These are phyloP conservation scores for Ichneumoninae sp. DNA, from an alignment of 2,888 invertebrate species.

Conservation along the genomic window DNA sequence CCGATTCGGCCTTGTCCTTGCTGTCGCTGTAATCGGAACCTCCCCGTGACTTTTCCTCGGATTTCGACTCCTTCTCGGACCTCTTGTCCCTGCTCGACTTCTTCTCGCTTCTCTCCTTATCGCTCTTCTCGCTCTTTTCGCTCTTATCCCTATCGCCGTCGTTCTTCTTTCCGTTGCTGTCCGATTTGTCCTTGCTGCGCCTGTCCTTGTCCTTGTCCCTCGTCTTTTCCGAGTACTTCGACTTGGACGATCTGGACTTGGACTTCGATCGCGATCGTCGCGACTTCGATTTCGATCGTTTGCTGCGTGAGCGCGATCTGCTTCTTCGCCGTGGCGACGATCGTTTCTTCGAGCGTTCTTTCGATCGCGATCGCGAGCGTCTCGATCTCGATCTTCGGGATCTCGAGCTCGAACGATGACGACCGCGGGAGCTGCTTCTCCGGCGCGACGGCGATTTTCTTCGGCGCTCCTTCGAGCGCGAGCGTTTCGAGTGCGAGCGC, in stretches of 20 bases:
- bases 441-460: constrained; percentile 81
- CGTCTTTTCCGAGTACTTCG: constrained; percentile 82
- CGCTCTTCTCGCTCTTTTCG: constrained; percentile 80
- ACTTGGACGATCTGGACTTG: constrained; percentile 82
- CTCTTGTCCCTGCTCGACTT: constrained; percentile 78
- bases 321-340: constrained; percentile 78
- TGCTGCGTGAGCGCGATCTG: constrained; percentile 85
- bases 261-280: constrained; percentile 85
- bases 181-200: constrained; percentile 78
- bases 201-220: constrained; percentile 79
- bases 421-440: constrained; percentile 79
- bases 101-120: constrained; percentile 80
- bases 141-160: constrained; percentile 79
- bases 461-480: constrained; percentile 81
- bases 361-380: constrained; percentile 83
- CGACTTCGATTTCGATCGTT: constrained; percentile 86
- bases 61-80: constrained; percentile 76
- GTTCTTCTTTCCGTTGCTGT: constrained; percentile 80
- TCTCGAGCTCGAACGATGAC: constrained; percentile 84
- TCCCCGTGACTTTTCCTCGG: constrained; percentile 74
- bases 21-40: constrained; percentile 72
- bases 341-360: constrained; percentile 78
- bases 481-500: constrained; percentile 84
- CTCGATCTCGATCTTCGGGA: constrained; percentile 81
- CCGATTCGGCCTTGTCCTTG: constrained; percentile 75